Base-by-base conservation (phyloP, 2,888 invertebrate genomes). In the Uropetala carovei region DNA sequence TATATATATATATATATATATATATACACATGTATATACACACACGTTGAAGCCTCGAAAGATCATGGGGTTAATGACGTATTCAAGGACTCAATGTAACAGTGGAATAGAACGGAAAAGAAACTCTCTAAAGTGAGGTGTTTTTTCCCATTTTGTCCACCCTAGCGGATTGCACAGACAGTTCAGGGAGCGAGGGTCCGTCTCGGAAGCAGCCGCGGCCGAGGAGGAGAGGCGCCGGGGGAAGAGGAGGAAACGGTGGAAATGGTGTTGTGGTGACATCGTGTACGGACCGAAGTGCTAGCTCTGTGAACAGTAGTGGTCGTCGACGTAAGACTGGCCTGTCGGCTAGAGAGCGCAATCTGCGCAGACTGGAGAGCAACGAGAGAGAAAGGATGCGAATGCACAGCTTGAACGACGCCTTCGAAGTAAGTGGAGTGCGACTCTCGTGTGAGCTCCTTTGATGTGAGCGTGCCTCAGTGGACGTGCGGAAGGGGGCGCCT, bases 391-490 rank as follows among this genome's bases (percentile, higher is more conserved):
- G 98, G 92, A 98, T 98, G 97, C 96, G 98, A 94, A 98, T 98
- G 98, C 98, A 98, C 95, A 98, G 98, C 92, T 96, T 98, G 92
- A 98, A 98, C 95, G 98, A 98, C 94, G 98, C 98, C 22, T 98
- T 98, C 95, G 98, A 98, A 96, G 98, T 97, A 95, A 94, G 95
- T 93, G 11, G 3, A n/a, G 83, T 9, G 2, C 16, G n/a, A 10
- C 0, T 56, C 11, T 14, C 83, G n/a, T n/a, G 5, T 16, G 16
- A 18, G 5, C 16, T n/a, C 16, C 64, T 5, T 64, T n/a, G 64
- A 64, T 64, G 64, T 13, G 64, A n/a, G 64, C 64, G n/a, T 64
- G n/a, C 64, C 18, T 18, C 64, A n/a, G 64, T 64, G n/a, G n/a
- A 7, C 64, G 10, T 18, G 64, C 64, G 64, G 7, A 0, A 64